Evolutionary conservation across 2,113 vertebrate genomes (phyloP), one percentile per base, ranked within the genome.

Genomic region (Gorsachius goisagi): DNA sequence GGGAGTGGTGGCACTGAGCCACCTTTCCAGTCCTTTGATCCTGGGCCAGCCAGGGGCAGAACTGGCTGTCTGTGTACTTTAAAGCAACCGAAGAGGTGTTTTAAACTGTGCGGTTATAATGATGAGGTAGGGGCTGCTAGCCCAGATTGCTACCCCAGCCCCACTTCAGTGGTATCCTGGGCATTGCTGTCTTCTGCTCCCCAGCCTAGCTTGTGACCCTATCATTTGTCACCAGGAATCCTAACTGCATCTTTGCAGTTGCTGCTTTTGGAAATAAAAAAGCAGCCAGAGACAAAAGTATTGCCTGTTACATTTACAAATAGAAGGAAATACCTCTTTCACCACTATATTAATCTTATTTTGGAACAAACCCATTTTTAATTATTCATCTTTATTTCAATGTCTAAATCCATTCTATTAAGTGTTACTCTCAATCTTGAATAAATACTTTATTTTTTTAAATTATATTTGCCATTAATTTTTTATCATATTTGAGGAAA

Each of bases 21-120:
- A 94, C 96, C 72, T 80, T 93, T 74, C 75, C 82, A 95, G 72
- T 24, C 18, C 96, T 96, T 94, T 96, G 96, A 97, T 97, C 75
- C 68, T 0, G 37, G 72, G 93, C 95, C 95, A 96, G 88, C 63
- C 79, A 71, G 85, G 78, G 82, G 88, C 92, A 96, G 93, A 62
- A 15, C 85, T 67, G 91, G 22, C 96, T 84, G 85, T 4, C 94
- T 88, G 93, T 5, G 0, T n/a, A 18, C 88, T 63, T 86, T 45
- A 71, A 41, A 95, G 93, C 95, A 90, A 32, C 85, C 82, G 19
- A 9, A 63, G 95, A 83, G 75, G 85, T 95, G 95, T 56, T 91
- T 79, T n/a, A 41, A 74, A 41, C 49, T 7, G 30, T 3, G 41
- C 58, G 9, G 17, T 18, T 73, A 3, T 1, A 23, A 75, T 10